Conservation (phyloP, 1,140 invertebrate species). For the Leptinotarsa defecta region DNA sequence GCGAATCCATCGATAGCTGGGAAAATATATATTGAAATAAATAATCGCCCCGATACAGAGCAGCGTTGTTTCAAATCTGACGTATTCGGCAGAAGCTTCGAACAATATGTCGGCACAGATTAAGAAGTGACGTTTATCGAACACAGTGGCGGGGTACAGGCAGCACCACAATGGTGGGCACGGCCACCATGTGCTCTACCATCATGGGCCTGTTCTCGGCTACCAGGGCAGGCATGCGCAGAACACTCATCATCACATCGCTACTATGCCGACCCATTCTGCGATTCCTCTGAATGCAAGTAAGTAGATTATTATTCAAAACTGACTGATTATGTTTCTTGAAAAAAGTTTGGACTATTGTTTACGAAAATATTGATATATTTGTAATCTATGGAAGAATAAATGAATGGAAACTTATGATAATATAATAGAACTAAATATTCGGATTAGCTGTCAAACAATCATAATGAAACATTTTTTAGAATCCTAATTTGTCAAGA, state of each 20-base stretch:
- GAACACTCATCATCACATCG: conserved; percentile 48
- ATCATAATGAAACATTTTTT: too few species aligned
- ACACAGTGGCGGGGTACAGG: conserved; percentile 54
- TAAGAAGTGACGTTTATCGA: conserved; percentile 41
- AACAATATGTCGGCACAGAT: conserved; percentile 5
- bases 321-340: neutral
- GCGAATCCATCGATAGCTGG: too few species aligned
- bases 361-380: too few species aligned
- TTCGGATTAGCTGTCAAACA: too few species aligned
- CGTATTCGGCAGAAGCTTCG: neutral
- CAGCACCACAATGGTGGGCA: conserved; percentile 52
- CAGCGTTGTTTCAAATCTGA: neutral
- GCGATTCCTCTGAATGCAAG: conserved; percentile 54
- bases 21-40: neutral
- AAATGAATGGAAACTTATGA: too few species aligned
- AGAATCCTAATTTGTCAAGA: too few species aligned
- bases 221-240: conserved; percentile 51
- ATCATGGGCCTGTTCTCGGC: conserved; percentile 49
- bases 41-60: neutral
- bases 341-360: too few species aligned
- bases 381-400: too few species aligned
- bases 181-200: conserved; percentile 51
- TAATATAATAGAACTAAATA: too few species aligned
- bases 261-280: conserved; percentile 46
- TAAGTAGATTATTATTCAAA: conserved; percentile 43